These are phyloP conservation scores for Corythaixoides concolor DNA, from an alignment of 2,113 vertebrate species.

Conservation along the genomic window DNA sequence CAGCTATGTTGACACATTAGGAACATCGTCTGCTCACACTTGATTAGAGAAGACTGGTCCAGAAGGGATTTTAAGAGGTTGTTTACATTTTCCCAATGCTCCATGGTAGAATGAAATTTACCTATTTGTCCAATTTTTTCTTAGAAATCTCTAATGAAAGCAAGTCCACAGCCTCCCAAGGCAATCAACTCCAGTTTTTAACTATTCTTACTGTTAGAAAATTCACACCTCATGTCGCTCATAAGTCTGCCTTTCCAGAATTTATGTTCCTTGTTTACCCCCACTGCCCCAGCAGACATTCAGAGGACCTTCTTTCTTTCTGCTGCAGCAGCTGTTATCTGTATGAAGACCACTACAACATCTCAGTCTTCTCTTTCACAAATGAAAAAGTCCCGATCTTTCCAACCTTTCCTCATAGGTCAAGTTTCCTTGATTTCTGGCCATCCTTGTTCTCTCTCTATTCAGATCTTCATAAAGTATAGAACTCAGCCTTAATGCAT, in stretches of 20 bases:
- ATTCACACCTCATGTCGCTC: not conserved
- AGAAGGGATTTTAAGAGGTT: not conserved
- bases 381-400: not conserved
- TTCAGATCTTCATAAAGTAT: not conserved
- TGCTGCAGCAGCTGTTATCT: not conserved
- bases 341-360: not conserved
- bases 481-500: not conserved
- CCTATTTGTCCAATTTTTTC: not conserved
- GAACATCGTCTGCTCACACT: not conserved
- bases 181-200: not conserved
- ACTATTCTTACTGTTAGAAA: not conserved
- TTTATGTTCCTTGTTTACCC: not conserved
- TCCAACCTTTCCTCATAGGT: not conserved
- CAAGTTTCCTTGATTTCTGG: not conserved
- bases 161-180: not conserved
- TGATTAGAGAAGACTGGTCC: not conserved
- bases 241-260: not conserved
- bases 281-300: not conserved
- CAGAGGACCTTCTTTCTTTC: not conserved
- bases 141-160: not conserved
- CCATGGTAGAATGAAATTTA: not conserved
- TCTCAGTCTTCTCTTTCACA: not conserved
- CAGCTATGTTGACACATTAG: not conserved
- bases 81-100: not conserved
- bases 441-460: not conserved